Evolutionary conservation across 1,140 invertebrate genomes (phyloP), one percentile per base, ranked within the genome.

Genomic region (Cherax destructor): DNA sequence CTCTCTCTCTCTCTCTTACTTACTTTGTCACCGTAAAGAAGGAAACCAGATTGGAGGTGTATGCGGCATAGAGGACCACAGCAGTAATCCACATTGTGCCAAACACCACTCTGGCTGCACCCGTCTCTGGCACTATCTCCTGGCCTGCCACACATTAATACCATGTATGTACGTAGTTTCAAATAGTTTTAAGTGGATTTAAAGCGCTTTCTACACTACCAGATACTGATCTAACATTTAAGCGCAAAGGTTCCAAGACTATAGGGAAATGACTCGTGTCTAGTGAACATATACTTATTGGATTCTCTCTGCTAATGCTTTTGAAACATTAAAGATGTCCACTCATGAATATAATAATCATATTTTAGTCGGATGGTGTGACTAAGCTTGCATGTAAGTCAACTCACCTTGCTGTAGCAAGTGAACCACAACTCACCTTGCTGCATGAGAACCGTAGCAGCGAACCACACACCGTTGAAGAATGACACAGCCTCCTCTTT

Each of bases 21-120:
- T 76, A 91, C 90, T 79, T 91, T 78, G 83, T 93, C 59, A 93
- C 88, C 4, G 92, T 93, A 88, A 93, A 92, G 74, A 83, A 91
- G 47, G 92, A 93, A 13, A 92, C 88, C 7, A 93, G 83, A 65
- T 93, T 92, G 61, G 92, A 93, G n/a, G 92, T 93, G 84, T 93
- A 93, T 21, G 92, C 88, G 11, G 92, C 92, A 81, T 92, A 92
- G 21, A 93, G 91, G 11, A 93, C 86, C 21, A 93, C 88, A 41
- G 88, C 59, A 30, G 83, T 59, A 41, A 93, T 61, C 92, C 92
- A 93, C 84, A 88, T 24, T 1, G 83, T n/a, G 0, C 90, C 91
- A 84, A 92, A 93, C 77, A 93, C 92, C 52, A 85, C 30, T 18
- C 92, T 65, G 7, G 74, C 78, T 3, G 88, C 61, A 24, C 77